Percentiles rank a stretch among this genome's conserved stretches.
phyloP scores from a whole-genome alignment of 2,888 invertebrate genomes.

The Pogonocherus hispidulus region DNA sequence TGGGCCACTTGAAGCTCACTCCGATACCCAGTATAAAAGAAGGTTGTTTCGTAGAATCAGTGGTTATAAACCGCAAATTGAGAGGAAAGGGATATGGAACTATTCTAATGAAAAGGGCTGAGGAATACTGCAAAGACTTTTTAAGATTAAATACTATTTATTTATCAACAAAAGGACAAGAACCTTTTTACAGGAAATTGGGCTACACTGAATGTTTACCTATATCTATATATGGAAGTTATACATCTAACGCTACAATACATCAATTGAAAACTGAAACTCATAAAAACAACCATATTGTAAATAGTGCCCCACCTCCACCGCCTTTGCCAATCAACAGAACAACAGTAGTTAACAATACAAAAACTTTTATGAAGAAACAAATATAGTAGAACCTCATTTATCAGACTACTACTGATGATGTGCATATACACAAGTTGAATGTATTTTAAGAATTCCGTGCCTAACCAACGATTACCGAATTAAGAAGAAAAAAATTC shows the following conservation, averaged over 20 bases:
- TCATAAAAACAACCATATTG: slow-evolving; percentile 15
- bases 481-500: no score
- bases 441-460: no score
- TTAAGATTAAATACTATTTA: slow-evolving; percentile 76
- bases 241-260: slow-evolving; percentile 45
- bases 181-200: slow-evolving; percentile 81
- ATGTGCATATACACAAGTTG: no score
- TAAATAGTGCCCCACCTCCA: slow-evolving; percentile 40
- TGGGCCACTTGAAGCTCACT: slow-evolving; percentile 87
- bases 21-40: slow-evolving; percentile 78
- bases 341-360: slow-evolving; percentile 7
- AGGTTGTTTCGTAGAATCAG: slow-evolving; percentile 86
- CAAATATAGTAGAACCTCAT: slow-evolving; percentile 30
- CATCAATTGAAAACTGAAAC: slow-evolving; percentile 25
- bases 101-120: slow-evolving; percentile 80
- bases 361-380: slow-evolving; percentile 53
- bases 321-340: slow-evolving; percentile 48
- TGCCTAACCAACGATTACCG: no score
- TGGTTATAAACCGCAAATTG: slow-evolving; percentile 80
- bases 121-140: slow-evolving; percentile 78
- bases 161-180: slow-evolving; percentile 75
- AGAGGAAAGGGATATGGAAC: slow-evolving; percentile 85
- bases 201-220: slow-evolving; percentile 80
- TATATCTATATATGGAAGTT: slow-evolving; percentile 77
- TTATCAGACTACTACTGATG: no score